A percentile compares a stretch with the other conserved stretches of the same genome.
Evolutionary conservation across 2,888 invertebrate species (phyloP).

Genomic region (Scrobipalpa costella): DNA sequence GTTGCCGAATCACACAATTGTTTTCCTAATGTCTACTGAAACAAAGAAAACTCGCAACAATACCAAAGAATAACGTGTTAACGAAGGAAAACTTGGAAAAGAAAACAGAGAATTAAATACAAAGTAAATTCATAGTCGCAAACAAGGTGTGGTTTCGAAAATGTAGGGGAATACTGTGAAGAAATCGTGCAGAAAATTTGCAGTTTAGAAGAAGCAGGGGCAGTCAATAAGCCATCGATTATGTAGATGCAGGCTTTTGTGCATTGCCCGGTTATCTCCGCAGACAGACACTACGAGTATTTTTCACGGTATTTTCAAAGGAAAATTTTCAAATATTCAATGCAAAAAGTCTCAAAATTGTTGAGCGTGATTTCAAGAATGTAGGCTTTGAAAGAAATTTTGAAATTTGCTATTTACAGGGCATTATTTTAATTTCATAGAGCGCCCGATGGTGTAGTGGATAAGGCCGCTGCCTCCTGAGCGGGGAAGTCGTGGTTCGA

Average conservation of each 20-base stretch:
- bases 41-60: not conserved
- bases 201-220: constrained; percentile 80
- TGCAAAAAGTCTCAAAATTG: constrained; percentile 49
- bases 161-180: constrained; percentile 65
- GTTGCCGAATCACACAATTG: no score
- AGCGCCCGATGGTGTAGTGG: no score
- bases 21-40: no score
- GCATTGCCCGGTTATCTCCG: constrained; percentile 59
- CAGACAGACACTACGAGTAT: constrained; percentile 11
- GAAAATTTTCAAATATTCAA: constrained; percentile 49
- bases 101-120: constrained; percentile 48
- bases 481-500: no score
- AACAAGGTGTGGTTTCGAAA: constrained; percentile 65
- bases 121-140: constrained; percentile 62
- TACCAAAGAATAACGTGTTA: constrained; percentile 51
- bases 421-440: no score
- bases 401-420: no score
- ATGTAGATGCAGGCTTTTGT: constrained; percentile 78
- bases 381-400: no score
- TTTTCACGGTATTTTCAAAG: constrained; percentile 50
- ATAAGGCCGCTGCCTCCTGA: no score
- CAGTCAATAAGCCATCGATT: constrained; percentile 80
- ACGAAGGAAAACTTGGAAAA: constrained; percentile 5
- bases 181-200: constrained; percentile 81
- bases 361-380: no score